Evolutionary conservation across 2,888 invertebrate species (phyloP).

Genomic region (Cyaniris semiargus): DNA sequence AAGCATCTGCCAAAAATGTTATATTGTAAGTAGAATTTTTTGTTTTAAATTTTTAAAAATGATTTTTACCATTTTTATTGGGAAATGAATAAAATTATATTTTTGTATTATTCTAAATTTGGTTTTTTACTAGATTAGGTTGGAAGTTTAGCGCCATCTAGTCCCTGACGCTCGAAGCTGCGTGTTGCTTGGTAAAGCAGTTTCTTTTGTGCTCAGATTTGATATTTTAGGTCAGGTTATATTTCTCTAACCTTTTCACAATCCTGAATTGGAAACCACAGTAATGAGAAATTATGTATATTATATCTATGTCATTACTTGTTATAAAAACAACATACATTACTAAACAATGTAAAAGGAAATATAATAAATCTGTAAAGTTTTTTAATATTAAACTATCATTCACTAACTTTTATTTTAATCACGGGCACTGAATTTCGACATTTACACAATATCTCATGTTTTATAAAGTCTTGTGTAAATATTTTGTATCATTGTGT

Average conservation of each 20-base stretch:
- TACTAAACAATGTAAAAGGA: not conserved
- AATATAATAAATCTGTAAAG: constrained; percentile 4
- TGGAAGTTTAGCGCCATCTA: not conserved
- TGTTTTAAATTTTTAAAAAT: not conserved
- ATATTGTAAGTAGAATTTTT: not conserved
- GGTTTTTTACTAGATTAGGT: not conserved
- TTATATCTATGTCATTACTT: too few species aligned
- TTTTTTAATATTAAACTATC: not conserved
- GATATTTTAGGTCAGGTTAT: too few species aligned
- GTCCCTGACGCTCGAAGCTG: not conserved
- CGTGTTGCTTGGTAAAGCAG: not conserved
- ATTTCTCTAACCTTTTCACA: too few species aligned
- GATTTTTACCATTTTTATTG: not conserved
- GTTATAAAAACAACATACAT: too few species aligned
- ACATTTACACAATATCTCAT: not conserved
- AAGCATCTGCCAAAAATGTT: not conserved
- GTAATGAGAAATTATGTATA: too few species aligned
- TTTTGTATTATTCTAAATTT: not conserved
- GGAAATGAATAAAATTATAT: not conserved
- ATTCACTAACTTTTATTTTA: not conserved
- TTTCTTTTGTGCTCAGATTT: not conserved
- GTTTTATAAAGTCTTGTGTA: not conserved
- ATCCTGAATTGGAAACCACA: too few species aligned
- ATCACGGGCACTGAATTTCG: not conserved
- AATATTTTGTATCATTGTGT: constrained; percentile 20